Percentiles rank a stretch among this genome's conserved stretches.
phyloP scores from a whole-genome alignment of 2,113 vertebrate genomes.

The Tonatia bakeri region DNA sequence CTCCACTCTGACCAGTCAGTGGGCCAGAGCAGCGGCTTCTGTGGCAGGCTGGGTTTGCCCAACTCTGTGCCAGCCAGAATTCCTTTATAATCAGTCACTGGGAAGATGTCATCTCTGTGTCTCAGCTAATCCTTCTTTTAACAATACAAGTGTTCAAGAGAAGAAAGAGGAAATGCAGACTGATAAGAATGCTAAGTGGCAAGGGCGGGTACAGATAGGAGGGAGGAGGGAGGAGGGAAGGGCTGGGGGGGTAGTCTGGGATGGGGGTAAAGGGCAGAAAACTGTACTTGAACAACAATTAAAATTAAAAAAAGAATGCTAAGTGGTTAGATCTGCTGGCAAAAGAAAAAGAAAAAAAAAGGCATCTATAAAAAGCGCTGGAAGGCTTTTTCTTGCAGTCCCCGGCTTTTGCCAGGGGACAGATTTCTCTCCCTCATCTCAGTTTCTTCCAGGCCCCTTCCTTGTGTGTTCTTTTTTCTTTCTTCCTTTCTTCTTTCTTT shows the following conservation, averaged over 20 bases:
- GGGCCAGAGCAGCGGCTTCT: not conserved
- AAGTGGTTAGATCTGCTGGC: conserved; percentile 18
- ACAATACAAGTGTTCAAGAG: conserved; percentile 39
- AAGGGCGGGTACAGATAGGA: too few species aligned
- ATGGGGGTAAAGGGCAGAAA: too few species aligned
- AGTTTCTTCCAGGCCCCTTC: conserved; percentile 28
- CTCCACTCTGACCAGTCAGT: not conserved
- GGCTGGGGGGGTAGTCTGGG: too few species aligned
- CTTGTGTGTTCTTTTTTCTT: not conserved
- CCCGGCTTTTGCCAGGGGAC: conserved; percentile 49
- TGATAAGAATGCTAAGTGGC: conserved; percentile 39
- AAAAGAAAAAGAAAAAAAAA: not conserved
- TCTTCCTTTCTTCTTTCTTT: conserved; percentile 22
- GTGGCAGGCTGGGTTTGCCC: not conserved
- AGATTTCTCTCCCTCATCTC: conserved; percentile 29
- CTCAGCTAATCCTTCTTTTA: conserved; percentile 23
- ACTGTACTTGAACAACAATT: too few species aligned
- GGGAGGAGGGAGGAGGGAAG: too few species aligned
- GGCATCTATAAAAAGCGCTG: conserved; percentile 49
- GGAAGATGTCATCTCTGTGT: conserved; percentile 27
- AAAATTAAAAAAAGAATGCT: not conserved
- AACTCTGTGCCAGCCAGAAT: not conserved
- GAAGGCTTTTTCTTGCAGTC: conserved; percentile 54
- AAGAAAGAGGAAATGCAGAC: not conserved
- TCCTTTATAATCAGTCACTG: not conserved